Evolutionary conservation across 30 jellyfish, hydroid and myxozoan species (phyloP).

Genomic region (Turritopsis rubra): DNA sequence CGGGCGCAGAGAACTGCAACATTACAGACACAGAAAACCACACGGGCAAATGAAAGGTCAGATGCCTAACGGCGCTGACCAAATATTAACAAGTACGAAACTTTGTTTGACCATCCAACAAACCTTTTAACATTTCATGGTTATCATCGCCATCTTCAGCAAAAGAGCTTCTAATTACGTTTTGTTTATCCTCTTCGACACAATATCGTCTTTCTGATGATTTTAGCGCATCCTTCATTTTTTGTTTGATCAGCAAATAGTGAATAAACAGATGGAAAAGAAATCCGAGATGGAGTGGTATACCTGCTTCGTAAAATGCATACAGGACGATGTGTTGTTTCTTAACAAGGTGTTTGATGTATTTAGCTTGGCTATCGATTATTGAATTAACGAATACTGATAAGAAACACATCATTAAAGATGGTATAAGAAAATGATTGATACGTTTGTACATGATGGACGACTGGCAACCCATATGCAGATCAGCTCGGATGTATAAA

Average conservation of each 20-base stretch:
- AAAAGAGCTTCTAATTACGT: background rate
- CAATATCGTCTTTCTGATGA: constrained; percentile 5
- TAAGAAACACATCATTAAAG: constrained; percentile 1
- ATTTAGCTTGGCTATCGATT: background rate
- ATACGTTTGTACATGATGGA: background rate
- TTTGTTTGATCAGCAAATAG: background rate
- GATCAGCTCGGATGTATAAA: constrained; percentile 3
- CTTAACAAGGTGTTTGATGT: background rate
- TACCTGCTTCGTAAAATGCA: constrained; percentile 7
- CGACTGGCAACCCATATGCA: constrained; percentile 9
- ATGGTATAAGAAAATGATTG: constrained; percentile 11
- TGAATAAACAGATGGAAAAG: background rate
- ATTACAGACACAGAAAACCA: no score
- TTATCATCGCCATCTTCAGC: background rate
- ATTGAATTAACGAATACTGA: background rate
- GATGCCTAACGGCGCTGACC: no score
- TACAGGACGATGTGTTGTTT: background rate
- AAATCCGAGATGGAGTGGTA: background rate
- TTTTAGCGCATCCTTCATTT: background rate
- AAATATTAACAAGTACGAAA: background rate
- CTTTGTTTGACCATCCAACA: background rate
- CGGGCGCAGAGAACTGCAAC: background rate
- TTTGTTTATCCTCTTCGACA: background rate
- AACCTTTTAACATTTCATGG: constrained; percentile 2
- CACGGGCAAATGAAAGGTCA: no score